These are phyloP conservation scores for Semaprochilodus insignis DNA, from an alignment of 2,797 vertebrate species.

Conservation along the genomic window DNA sequence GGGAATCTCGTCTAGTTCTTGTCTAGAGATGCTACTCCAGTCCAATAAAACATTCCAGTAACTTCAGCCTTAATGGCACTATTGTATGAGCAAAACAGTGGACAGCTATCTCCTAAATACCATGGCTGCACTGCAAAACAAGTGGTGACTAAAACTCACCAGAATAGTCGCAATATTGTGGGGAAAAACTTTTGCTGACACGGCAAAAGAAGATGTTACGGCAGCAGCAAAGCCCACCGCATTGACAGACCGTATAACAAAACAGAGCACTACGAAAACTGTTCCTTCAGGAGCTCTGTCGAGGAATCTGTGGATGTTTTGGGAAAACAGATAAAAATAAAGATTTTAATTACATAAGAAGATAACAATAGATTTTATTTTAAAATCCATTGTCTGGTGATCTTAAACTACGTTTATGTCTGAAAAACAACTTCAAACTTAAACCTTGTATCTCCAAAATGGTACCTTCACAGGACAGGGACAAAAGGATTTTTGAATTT, in stretches of 20 bases:
- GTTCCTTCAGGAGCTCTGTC: constrained; percentile 82
- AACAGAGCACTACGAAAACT: constrained; percentile 86
- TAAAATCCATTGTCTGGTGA: neutral
- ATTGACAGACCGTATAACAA: constrained; percentile 88
- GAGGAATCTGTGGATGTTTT: constrained; percentile 80
- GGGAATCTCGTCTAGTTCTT: neutral
- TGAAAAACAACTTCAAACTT: no score
- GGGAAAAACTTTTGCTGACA: constrained; percentile 90
- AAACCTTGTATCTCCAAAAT: no score
- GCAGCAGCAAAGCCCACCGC: constrained; percentile 89
- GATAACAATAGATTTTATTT: neutral
- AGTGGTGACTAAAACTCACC: constrained; percentile 80
- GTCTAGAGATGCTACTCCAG: constrained; percentile 10
- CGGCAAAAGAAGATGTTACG: constrained; percentile 87
- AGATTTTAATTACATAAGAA: neutral
- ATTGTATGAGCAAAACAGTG: constrained; percentile 61
- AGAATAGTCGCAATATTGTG: constrained; percentile 91
- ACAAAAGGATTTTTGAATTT: no score
- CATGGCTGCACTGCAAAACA: constrained; percentile 56
- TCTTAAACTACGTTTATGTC: neutral
- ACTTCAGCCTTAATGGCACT: constrained; percentile 39
- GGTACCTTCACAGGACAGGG: no score
- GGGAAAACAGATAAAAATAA: constrained; percentile 6
- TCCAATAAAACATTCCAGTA: constrained; percentile 44
- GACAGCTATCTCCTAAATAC: constrained; percentile 54